Percentiles rank a stretch among this genome's conserved stretches.
Conservation (phyloP, 2,888 invertebrate genomes). For the Unio pictorum region DNA sequence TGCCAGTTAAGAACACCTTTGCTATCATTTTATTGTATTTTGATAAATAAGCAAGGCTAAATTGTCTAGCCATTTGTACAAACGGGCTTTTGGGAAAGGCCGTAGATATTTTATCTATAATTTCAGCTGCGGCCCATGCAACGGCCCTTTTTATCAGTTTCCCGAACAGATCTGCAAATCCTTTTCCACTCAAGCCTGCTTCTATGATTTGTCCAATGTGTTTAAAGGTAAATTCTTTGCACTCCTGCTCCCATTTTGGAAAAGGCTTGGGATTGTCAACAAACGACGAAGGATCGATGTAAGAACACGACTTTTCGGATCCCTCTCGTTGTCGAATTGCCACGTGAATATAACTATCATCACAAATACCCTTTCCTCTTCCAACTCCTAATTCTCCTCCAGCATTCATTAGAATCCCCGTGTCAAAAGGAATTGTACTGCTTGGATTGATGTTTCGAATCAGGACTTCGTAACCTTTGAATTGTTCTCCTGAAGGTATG, state of each 20-base stretch:
- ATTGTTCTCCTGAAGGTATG: conserved; percentile 30
- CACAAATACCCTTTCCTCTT: conserved; percentile 12
- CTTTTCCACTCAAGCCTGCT: conserved; percentile 6
- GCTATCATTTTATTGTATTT: neutral
- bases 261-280: conserved; percentile 38
- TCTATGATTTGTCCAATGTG: conserved; percentile 31
- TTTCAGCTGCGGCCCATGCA: conserved; percentile 2
- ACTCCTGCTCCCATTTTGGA: conserved; percentile 45
- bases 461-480: conserved; percentile 36
- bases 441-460: conserved; percentile 37
- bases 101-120: neutral
- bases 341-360: conserved; percentile 37
- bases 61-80: neutral
- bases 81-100: neutral
- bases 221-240: conserved; percentile 40
- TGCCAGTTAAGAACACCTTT: neutral
- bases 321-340: conserved; percentile 29
- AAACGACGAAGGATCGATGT: conserved; percentile 48
- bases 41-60: neutral
- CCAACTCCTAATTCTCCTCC: conserved; percentile 18
- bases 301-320: conserved; percentile 20
- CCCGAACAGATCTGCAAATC: conserved; percentile 9
- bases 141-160: conserved; percentile 6
- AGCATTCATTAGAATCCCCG: conserved; percentile 7
- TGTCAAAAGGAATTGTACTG: conserved; percentile 4